phyloP scores from a whole-genome alignment of 2,888 invertebrate species.

The Pristionchus japonicus region DNA sequence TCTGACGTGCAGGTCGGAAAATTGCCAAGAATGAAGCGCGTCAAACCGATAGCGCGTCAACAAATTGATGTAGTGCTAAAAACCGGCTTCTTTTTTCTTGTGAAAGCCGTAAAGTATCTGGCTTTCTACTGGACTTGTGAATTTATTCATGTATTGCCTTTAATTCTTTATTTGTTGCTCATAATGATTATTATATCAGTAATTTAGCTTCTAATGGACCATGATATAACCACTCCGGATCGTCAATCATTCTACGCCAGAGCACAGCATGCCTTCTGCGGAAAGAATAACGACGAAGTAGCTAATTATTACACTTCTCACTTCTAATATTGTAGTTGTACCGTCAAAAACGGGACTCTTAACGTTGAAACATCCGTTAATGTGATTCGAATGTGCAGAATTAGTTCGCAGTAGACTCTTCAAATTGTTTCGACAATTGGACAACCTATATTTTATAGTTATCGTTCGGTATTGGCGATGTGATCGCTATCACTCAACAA shows the following conservation, averaged over 20 bases:
- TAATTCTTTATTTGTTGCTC: background rate
- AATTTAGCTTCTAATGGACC: slow-evolving; percentile 5
- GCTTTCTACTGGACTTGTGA: background rate
- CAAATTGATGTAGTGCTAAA: background rate
- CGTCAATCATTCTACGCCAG: slow-evolving; percentile 80
- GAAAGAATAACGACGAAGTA: slow-evolving; percentile 94
- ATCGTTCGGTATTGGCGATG: slow-evolving; percentile 93
- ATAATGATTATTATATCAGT: background rate
- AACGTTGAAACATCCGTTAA: too few species aligned
- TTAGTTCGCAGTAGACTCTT: too few species aligned
- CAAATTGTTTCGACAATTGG: too few species aligned
- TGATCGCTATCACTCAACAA: slow-evolving; percentile 93
- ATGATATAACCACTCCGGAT: background rate
- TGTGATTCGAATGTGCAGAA: too few species aligned
- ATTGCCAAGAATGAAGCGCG: background rate
- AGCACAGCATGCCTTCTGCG: slow-evolving; percentile 92
- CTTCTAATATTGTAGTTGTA: background rate
- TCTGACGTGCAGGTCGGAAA: background rate
- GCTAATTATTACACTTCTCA: background rate
- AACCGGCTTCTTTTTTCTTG: background rate
- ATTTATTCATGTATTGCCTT: background rate
- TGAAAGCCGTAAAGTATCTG: background rate
- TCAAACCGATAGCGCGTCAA: background rate
- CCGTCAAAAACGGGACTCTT: too few species aligned
- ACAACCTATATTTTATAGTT: slow-evolving; percentile 82